Base-by-base conservation (phyloP, 2,888 invertebrate genomes). In the Eupeodes latifasciatus region DNA sequence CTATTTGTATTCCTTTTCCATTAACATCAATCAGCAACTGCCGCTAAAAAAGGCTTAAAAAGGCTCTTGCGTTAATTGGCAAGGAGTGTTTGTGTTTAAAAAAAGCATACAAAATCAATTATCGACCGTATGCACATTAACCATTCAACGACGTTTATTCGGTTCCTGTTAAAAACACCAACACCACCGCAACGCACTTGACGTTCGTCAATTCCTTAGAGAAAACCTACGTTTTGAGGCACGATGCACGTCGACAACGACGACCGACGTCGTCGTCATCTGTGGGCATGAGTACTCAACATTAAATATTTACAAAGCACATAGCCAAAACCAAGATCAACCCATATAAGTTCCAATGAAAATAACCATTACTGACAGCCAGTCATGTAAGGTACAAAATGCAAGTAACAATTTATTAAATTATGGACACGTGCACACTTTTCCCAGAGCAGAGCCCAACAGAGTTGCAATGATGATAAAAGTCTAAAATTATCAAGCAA, bases 301-400 rank as follows among this genome's bases (percentile, higher is more conserved):
- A 88, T 88, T 88, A 88, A 88, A 88, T 88, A 88, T 88, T 88
- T 81, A 88, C 81, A 36, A 72, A 16, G 59, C 75, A 34, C 62
- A 75, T n/a, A 72, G 11, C 49, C 44, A 47, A 44, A 62, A n/a
- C 55, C 51, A 53, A 16, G 7, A 53, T 69, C 36, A 87, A 87
- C 40, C 77, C 88, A 62, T 81, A 85, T 5, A 74, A 81, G 67
- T 69, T 67, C 57, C 14, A 44, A 79, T 59, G 47, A 81, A 77
- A 88, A 88, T 81, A 85, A 85, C 87, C 84, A 62, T 77, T 40
- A 34, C 71, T n/a, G 64, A 76, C 74, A 55, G 88, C n/a, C 80
- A 69, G 57, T 40, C 59, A 69, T 16, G 74, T 81, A 74, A 84
- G 80, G 74, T 81, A 77, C 77, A 55, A 36, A 57, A n/a, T 84